phyloP scores from a whole-genome alignment of 92 coral and sea anemone species.

The Epizoanthus ramosus region DNA sequence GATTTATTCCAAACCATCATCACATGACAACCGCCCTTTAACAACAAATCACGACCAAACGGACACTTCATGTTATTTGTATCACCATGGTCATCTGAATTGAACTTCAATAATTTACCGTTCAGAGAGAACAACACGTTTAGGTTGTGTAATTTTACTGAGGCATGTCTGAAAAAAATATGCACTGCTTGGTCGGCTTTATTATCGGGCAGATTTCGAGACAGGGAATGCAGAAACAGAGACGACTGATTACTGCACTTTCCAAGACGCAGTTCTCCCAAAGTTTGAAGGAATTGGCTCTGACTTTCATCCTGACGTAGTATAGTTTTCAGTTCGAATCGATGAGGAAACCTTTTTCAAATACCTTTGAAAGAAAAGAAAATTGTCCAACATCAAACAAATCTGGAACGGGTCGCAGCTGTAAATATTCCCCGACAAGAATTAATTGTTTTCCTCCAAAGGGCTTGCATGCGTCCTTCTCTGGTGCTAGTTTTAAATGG shows the following conservation, averaged over 20 bases:
- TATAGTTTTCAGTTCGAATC: slow-evolving; percentile 15
- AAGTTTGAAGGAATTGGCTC: slow-evolving; percentile 12
- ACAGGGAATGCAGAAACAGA: not conserved
- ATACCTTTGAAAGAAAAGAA: slow-evolving; percentile 10
- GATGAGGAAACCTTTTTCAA: slow-evolving; percentile 13
- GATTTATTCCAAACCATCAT: slow-evolving; percentile 60
- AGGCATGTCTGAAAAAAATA: slow-evolving; percentile 17
- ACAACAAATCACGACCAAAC: not conserved
- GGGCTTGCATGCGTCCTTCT: not conserved
- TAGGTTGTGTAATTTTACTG: slow-evolving; percentile 38
- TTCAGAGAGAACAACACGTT: not conserved
- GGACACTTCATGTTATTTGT: slow-evolving; percentile 9
- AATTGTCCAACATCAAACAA: slow-evolving; percentile 16
- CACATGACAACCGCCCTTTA: slow-evolving; percentile 21
- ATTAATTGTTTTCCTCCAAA: slow-evolving; percentile 7
- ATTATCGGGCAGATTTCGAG: not conserved
- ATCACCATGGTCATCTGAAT: slow-evolving; percentile 27
- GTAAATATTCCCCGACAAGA: slow-evolving; percentile 21
- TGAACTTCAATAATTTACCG: slow-evolving; percentile 18
- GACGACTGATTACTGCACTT: not conserved
- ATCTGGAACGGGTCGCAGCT: slow-evolving; percentile 23
- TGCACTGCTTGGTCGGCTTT: slow-evolving; percentile 7
- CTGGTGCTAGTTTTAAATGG: slow-evolving; percentile 7
- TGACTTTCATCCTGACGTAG: slow-evolving; percentile 27
- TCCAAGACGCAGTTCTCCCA: slow-evolving; percentile 8